These are phyloP conservation scores for Microcaecilia unicolor DNA, from an alignment of 2,797 vertebrate genomes.

Conservation along the genomic window DNA sequence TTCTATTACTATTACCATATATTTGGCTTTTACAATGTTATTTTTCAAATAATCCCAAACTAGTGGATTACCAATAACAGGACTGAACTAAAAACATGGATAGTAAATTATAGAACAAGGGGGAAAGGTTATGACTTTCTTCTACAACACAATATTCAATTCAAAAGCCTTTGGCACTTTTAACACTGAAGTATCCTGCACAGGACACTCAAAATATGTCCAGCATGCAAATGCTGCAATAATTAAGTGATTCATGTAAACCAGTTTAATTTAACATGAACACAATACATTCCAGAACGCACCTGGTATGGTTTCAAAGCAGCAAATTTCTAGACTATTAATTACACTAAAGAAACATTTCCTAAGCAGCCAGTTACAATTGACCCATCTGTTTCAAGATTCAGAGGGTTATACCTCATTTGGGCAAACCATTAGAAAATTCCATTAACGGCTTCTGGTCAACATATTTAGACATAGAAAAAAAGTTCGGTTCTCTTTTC, in stretches of 20 bases:
- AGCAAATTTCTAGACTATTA: conserved; percentile 14
- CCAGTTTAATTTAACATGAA: conserved; percentile 61
- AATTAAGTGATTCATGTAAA: conserved; percentile 51
- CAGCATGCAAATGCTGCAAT: conserved; percentile 43
- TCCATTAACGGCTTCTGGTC: no score
- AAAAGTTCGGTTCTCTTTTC: no score
- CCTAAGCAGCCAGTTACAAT: conserved; percentile 7
- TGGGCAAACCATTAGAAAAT: no score
- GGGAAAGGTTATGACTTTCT: conserved; percentile 4
- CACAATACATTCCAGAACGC: conserved; percentile 61
- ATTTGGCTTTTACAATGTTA: no score
- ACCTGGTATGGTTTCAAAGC: conserved; percentile 26
- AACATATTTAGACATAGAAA: no score
- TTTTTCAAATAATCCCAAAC: no score
- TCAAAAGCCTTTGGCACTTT: no score
- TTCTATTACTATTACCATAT: no score
- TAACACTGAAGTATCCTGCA: conserved; percentile 24
- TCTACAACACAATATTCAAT: conserved; percentile 19
- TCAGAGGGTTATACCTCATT: no score
- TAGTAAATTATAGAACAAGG: conserved; percentile 4
- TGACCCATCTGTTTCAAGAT: no score
- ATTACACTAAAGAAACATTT: conserved; percentile 22
- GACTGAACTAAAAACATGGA: conserved; percentile 14
- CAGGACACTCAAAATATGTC: conserved; percentile 7
- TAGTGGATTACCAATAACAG: neutral